phyloP scores from a whole-genome alignment of 2,888 invertebrate species.

The Nomada ruficornis region DNA sequence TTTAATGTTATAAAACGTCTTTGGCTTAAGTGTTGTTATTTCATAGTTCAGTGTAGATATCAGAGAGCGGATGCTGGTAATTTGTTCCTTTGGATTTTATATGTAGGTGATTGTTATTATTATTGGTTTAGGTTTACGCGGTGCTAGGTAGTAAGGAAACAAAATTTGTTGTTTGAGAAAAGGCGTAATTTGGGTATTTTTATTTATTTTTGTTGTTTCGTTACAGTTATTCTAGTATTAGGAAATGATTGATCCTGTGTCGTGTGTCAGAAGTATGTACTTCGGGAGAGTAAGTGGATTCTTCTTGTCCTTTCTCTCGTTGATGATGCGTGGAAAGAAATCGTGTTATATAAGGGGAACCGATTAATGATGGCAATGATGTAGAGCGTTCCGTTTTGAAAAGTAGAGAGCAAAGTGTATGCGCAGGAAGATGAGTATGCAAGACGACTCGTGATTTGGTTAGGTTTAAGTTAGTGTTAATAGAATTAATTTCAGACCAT shows the following conservation, averaged over 20 bases:
- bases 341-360: conserved; percentile 10
- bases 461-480: not conserved
- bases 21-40: too few relatives aligned
- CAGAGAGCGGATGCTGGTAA: too few relatives aligned
- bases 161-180: too few relatives aligned
- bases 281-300: not conserved
- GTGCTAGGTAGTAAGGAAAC: too few relatives aligned
- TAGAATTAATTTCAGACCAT: too few relatives aligned
- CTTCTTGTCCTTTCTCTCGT: not conserved
- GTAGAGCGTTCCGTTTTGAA: conserved; percentile 16
- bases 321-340: conserved; percentile 24
- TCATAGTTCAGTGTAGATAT: too few relatives aligned
- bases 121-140: too few relatives aligned
- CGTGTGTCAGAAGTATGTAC: not conserved
- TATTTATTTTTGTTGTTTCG: too few relatives aligned
- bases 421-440: not conserved
- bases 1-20: too few relatives aligned
- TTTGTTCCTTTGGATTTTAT: too few relatives aligned
- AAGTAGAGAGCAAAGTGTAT: not conserved
- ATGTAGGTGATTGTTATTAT: too few relatives aligned
- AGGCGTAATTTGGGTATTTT: too few relatives aligned
- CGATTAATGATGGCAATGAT: conserved; percentile 7
- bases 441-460: not conserved
- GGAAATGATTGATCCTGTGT: not conserved
- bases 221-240: not conserved